phyloP scores from a whole-genome alignment of 2,888 invertebrate species.

The Apamea crenata region DNA sequence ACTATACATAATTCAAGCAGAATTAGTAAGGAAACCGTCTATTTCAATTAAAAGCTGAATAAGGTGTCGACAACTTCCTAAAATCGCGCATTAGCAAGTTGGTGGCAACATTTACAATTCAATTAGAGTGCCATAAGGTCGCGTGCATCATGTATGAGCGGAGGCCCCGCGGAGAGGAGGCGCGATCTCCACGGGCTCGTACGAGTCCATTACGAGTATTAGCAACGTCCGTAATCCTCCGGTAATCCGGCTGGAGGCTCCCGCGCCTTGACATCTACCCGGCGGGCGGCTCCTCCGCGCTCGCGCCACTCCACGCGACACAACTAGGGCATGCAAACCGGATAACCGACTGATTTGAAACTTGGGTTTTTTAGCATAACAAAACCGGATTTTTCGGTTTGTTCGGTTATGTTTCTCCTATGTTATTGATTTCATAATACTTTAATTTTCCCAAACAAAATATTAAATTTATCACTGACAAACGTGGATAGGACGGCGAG shows the following conservation, averaged over 20 bases:
- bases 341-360: too few species aligned
- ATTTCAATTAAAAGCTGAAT: conserved; percentile 48
- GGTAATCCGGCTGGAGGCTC: conserved; percentile 21
- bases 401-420: too few species aligned
- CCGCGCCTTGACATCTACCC: conserved; percentile 6
- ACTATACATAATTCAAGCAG: conserved; percentile 40
- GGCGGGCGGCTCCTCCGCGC: background rate
- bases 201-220: conserved; percentile 34
- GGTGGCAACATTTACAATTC: conserved; percentile 65
- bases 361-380: too few species aligned
- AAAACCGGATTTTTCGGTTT: too few species aligned
- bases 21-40: conserved; percentile 41
- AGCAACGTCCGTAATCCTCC: conserved; percentile 32
- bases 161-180: background rate
- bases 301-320: background rate
- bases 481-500: too few species aligned
- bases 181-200: conserved; percentile 19
- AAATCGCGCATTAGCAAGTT: conserved; percentile 55
- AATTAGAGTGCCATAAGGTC: conserved; percentile 57
- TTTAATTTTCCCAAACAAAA: too few species aligned
- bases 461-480: too few species aligned
- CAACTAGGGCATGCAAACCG: too few species aligned
- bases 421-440: too few species aligned
- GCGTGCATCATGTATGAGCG: conserved; percentile 44
- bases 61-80: conserved; percentile 41